A percentile compares a stretch with the other conserved stretches of the same genome.
phyloP scores from a whole-genome alignment of 2,797 vertebrate genomes.

The Coluber constrictor region DNA sequence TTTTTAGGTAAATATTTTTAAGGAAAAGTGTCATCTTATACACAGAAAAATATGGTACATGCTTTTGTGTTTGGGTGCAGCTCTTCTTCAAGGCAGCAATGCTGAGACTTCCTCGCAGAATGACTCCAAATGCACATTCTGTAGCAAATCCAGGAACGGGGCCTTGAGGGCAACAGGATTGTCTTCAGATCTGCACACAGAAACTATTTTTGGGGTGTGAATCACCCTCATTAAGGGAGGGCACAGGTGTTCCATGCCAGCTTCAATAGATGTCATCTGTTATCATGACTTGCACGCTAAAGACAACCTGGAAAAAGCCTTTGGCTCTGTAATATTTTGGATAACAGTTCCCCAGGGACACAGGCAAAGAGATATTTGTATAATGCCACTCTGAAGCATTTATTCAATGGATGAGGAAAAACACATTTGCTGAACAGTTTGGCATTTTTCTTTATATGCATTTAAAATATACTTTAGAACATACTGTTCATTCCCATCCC shows the following conservation, averaged over 20 bases:
- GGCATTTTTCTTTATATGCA: slow-evolving; percentile 18
- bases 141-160: not conserved
- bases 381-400: slow-evolving; percentile 50
- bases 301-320: slow-evolving; percentile 13
- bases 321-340: slow-evolving; percentile 1
- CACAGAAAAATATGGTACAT: too few species aligned
- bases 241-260: not conserved
- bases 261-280: not conserved
- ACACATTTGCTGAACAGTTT: slow-evolving; percentile 41
- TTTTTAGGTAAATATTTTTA: too few species aligned
- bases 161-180: not conserved
- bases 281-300: not conserved
- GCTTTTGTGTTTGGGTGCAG: not conserved
- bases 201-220: not conserved
- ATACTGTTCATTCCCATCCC: not conserved
- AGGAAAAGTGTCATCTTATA: too few species aligned
- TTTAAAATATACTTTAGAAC: slow-evolving; percentile 39
- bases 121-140: not conserved
- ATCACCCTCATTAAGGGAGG: not conserved
- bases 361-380: slow-evolving; percentile 4
- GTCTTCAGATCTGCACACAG: too few species aligned
- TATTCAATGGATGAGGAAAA: slow-evolving; percentile 45
- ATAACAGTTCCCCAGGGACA: slow-evolving; percentile 5
- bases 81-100: not conserved
- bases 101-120: too few species aligned